Evolutionary conservation across 2,797 vertebrate species (phyloP).

Genomic region (Chaunax sp.): DNA sequence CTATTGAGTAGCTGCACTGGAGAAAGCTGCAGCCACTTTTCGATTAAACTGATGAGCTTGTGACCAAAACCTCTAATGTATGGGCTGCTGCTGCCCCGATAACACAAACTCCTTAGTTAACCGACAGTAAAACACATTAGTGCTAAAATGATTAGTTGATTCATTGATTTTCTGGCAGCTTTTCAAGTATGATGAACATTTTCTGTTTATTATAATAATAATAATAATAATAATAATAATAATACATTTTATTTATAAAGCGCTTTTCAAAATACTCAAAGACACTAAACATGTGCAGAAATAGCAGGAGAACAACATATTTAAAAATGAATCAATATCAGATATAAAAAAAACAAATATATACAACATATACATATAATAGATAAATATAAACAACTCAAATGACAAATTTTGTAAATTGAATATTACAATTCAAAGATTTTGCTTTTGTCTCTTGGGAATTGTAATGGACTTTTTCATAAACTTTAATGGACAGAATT

Average conservation of each 20-base stretch:
- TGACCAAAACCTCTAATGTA: not conserved
- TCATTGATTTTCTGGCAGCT: not conserved
- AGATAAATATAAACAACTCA: no score
- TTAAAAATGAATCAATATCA: no score
- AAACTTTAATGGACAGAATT: constrained; percentile 5
- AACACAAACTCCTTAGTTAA: not conserved
- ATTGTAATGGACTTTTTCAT: not conserved
- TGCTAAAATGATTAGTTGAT: not conserved
- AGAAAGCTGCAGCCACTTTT: constrained; percentile 3
- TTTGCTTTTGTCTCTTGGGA: not conserved
- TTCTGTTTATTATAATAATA: no score
- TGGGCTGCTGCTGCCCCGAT: not conserved
- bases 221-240: no score
- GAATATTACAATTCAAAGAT: not conserved
- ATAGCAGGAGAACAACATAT: no score
- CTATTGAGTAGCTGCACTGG: constrained; percentile 10
- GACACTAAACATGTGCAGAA: no score
- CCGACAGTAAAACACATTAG: constrained; percentile 1
- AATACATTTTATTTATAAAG: no score
- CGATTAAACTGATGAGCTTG: constrained; percentile 1
- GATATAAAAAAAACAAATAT: no score
- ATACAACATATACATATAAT: no score
- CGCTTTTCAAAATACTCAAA: no score
- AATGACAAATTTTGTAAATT: not conserved
- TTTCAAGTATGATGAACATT: not conserved